Evolutionary conservation across 2,797 vertebrate species (phyloP).

Genomic region (Dendrocincla fuliginosa): DNA sequence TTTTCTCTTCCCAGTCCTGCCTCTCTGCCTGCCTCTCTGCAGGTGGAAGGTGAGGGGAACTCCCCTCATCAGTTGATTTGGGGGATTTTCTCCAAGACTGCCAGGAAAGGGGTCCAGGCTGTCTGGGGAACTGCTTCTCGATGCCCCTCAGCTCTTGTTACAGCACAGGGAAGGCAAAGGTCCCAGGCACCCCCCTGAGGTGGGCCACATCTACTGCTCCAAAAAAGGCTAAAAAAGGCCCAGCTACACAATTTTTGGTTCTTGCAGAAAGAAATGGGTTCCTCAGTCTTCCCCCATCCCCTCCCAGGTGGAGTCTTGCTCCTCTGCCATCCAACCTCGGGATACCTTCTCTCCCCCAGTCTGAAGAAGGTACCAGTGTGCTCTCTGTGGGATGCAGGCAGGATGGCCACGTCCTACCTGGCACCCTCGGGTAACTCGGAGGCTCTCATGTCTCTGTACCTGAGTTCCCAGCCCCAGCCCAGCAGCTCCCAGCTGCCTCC

Average conservation of each 20-base stretch:
- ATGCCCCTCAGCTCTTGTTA: not conserved
- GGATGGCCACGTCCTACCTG: not conserved
- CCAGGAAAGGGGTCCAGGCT: not conserved
- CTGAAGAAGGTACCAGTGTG: not conserved
- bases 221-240: not conserved
- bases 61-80: not conserved
- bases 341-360: too few relatives aligned
- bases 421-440: rapidly evolving
- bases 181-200: not conserved
- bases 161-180: not conserved
- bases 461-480: rapidly evolving
- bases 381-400: not conserved
- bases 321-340: not conserved
- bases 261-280: not conserved
- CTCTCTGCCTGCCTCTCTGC: too few relatives aligned
- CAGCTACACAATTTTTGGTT: not conserved
- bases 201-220: not conserved
- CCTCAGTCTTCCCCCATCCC: not conserved
- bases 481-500: not conserved
- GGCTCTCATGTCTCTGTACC: not conserved
- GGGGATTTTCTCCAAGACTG: not conserved
- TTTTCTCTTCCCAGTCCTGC: not conserved
- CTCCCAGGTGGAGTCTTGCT: not conserved
- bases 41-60: not conserved
- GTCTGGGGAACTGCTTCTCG: not conserved